Conservation (phyloP, 2,797 vertebrate genomes). For the Danio tinwini region DNA sequence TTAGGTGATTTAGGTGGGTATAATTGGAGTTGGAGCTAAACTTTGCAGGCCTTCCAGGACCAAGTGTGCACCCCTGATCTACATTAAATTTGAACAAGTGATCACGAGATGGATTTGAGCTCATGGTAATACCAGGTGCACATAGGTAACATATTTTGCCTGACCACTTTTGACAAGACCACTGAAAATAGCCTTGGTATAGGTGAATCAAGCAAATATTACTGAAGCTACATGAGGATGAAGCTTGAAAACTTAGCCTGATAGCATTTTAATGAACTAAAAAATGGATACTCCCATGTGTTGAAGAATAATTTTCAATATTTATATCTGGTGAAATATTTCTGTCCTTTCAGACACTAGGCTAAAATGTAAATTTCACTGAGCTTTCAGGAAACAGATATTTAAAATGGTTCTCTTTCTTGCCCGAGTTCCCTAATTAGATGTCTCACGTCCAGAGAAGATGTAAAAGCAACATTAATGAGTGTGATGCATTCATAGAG, state of each 20-base stretch:
- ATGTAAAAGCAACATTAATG: background rate
- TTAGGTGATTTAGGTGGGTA: too few relatives aligned
- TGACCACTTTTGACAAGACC: too few relatives aligned
- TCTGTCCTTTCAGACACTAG: background rate
- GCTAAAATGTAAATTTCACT: background rate
- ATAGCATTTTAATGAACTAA: background rate
- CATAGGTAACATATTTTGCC: too few relatives aligned
- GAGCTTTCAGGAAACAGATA: background rate
- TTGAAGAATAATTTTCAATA: background rate
- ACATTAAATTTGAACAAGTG: too few relatives aligned
- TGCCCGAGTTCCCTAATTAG: background rate
- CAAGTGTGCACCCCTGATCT: too few relatives aligned
- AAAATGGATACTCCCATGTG: background rate
- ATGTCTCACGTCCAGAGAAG: background rate
- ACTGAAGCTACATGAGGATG: background rate
- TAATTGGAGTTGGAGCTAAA: too few relatives aligned
- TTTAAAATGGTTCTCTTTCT: constrained; percentile 3
- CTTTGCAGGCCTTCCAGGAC: too few relatives aligned
- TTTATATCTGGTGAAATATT: background rate
- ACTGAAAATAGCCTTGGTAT: too few relatives aligned
- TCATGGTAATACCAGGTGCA: too few relatives aligned
- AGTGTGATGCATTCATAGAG: background rate
- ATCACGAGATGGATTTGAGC: too few relatives aligned
- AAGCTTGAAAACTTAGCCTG: background rate
- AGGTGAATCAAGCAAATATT: constrained; percentile 1